Conservation (phyloP, 2,797 vertebrate genomes). For the Orestias chungarensis region DNA sequence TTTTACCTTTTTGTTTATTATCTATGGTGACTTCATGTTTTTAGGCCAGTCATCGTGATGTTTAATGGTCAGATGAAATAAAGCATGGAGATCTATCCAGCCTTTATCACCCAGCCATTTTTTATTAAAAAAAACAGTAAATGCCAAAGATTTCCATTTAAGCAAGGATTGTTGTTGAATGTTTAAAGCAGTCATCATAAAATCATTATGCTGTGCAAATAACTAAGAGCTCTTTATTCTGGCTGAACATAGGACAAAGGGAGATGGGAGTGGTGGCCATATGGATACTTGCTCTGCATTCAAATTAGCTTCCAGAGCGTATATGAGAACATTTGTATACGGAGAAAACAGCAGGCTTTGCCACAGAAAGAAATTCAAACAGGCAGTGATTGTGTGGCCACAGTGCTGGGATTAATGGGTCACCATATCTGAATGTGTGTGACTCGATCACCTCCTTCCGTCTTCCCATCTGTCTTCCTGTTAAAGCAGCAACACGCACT, state of each 20-base stretch:
- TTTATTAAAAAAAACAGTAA: background rate
- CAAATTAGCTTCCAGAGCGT: constrained; percentile 47
- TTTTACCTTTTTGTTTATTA: background rate
- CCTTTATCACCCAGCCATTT: constrained; percentile 1
- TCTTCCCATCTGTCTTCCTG: constrained; percentile 21
- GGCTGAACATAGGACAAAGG: constrained; percentile 35
- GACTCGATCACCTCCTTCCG: constrained; percentile 12
- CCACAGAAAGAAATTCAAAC: constrained; percentile 31
- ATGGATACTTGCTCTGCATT: constrained; percentile 55
- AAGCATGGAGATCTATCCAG: background rate
- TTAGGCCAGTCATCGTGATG: background rate
- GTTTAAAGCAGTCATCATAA: constrained; percentile 2
- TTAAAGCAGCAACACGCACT: constrained; percentile 19
- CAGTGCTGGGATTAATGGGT: constrained; percentile 58
- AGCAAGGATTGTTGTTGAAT: background rate
- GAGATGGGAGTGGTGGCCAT: constrained; percentile 46
- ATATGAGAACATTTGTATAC: constrained; percentile 26
- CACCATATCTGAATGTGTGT: constrained; percentile 46
- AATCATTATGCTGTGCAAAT: constrained; percentile 40
- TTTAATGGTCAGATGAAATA: too few species aligned
- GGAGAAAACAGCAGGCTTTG: constrained; percentile 32
- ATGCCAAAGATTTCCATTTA: background rate
- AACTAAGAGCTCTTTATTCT: constrained; percentile 4
- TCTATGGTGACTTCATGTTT: background rate
- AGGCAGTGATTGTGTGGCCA: constrained; percentile 46